Percentiles rank a stretch among this genome's conserved stretches.
These are phyloP conservation scores for Trinorchestia longiramus DNA, from an alignment of 1,140 invertebrate species.

Conservation along the genomic window DNA sequence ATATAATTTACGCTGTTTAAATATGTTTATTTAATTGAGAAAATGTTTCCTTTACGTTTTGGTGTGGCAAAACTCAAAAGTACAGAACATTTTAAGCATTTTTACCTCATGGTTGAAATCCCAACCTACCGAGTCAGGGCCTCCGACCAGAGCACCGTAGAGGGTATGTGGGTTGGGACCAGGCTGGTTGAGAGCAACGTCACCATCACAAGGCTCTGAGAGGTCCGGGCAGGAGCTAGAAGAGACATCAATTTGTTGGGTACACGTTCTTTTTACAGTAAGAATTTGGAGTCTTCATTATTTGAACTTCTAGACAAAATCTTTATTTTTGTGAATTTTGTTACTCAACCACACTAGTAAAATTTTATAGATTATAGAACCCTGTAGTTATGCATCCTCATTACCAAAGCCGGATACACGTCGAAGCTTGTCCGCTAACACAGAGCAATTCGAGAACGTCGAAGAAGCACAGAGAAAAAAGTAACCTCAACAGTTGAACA, in stretches of 20 bases:
- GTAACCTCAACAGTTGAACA: background rate
- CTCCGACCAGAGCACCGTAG: slow-evolving; percentile 71
- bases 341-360: too few species aligned
- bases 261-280: background rate
- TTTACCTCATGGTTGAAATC: background rate
- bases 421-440: too few species aligned
- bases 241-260: background rate
- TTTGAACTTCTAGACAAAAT: too few species aligned
- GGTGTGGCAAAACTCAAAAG: background rate
- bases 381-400: too few species aligned
- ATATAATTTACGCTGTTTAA: background rate
- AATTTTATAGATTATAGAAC: too few species aligned
- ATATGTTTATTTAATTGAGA: background rate
- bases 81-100: background rate
- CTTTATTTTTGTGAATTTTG: too few species aligned
- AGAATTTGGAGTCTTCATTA: background rate
- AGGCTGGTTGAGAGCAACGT: slow-evolving; percentile 61
- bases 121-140: slow-evolving; percentile 67
- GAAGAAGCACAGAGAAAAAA: background rate
- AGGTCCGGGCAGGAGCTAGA: slow-evolving; percentile 69
- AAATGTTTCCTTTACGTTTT: background rate
- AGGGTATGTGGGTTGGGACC: slow-evolving; percentile 70
- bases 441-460: background rate
- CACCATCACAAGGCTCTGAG: slow-evolving; percentile 66
- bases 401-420: too few species aligned